These are phyloP conservation scores for Didymodactylos carnosus DNA, from an alignment of 2,888 invertebrate species.

Conservation along the genomic window DNA sequence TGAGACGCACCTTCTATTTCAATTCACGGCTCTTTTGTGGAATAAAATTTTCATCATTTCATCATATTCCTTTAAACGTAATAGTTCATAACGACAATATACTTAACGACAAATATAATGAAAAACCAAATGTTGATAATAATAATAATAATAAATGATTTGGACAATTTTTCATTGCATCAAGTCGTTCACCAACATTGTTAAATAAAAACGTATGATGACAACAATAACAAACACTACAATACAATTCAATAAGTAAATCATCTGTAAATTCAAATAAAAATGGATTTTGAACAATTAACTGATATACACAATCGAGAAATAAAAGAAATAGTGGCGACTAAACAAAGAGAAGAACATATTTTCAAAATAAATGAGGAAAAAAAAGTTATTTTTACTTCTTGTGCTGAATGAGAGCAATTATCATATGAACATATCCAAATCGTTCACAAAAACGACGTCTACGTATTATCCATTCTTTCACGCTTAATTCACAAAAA, in stretches of 20 bases:
- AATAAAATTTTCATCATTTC: too few species aligned
- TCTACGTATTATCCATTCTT: neutral
- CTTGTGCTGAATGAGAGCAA: neutral
- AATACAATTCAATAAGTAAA: neutral
- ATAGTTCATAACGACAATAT: too few species aligned
- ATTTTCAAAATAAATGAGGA: too few species aligned
- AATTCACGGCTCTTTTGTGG: too few species aligned
- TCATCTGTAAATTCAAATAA: neutral
- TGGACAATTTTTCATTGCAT: neutral
- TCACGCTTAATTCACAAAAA: neutral
- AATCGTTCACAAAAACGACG: neutral
- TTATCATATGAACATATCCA: neutral
- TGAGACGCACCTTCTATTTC: too few species aligned
- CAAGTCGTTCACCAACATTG: neutral
- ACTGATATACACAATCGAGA: neutral
- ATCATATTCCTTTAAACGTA: too few species aligned
- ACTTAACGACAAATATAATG: too few species aligned
- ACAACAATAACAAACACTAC: neutral
- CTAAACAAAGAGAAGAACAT: conserved; percentile 35
- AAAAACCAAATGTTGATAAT: too few species aligned
- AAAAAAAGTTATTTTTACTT: too few species aligned
- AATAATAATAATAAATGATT: neutral
- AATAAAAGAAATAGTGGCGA: conserved; percentile 32
- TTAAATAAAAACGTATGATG: neutral
- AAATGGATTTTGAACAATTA: neutral